Conservation (phyloP, 2,797 vertebrate species). For the Argyrosomus regius region DNA sequence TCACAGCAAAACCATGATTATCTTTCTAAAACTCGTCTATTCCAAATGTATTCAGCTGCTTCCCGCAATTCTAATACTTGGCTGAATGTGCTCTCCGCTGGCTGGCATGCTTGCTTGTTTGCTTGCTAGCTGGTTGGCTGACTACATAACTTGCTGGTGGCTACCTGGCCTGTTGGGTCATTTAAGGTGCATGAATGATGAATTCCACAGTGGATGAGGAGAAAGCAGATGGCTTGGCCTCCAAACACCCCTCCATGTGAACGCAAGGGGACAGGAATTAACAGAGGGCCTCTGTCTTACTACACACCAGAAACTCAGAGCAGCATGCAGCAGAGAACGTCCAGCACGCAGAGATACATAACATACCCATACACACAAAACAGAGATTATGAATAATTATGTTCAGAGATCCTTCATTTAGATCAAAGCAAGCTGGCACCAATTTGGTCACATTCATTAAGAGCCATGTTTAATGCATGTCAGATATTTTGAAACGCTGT, state of each 20-base stretch:
- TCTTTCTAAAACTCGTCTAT: slow-evolving; percentile 49
- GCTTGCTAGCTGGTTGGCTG: slow-evolving; percentile 20
- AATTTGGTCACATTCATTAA: slow-evolving; percentile 77
- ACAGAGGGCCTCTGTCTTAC: slow-evolving; percentile 49
- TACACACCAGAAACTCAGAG: slow-evolving; percentile 37
- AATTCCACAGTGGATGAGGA: slow-evolving; percentile 44
- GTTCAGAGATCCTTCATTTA: slow-evolving; percentile 72
- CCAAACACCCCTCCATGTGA: slow-evolving; percentile 42
- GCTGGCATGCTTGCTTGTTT: slow-evolving; percentile 35
- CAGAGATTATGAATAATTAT: slow-evolving; percentile 78
- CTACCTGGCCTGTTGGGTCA: slow-evolving; percentile 61
- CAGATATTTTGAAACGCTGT: slow-evolving; percentile 63
- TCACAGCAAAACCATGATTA: slow-evolving; percentile 64
- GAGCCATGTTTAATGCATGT: slow-evolving; percentile 83
- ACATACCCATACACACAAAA: slow-evolving; percentile 55
- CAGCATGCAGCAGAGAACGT: slow-evolving; percentile 19
- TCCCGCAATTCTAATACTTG: slow-evolving; percentile 38
- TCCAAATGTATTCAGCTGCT: slow-evolving; percentile 67
- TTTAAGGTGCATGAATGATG: slow-evolving; percentile 52
- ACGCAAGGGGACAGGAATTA: slow-evolving; percentile 18
- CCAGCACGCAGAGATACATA: slow-evolving; percentile 38
- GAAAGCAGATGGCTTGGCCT: slow-evolving; percentile 59
- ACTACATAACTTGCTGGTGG: slow-evolving; percentile 25
- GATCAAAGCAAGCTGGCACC: slow-evolving; percentile 78
- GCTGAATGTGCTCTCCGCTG: slow-evolving; percentile 37